Evolutionary conservation across 2,888 invertebrate genomes (phyloP).

Genomic region (Cancer borealis): DNA sequence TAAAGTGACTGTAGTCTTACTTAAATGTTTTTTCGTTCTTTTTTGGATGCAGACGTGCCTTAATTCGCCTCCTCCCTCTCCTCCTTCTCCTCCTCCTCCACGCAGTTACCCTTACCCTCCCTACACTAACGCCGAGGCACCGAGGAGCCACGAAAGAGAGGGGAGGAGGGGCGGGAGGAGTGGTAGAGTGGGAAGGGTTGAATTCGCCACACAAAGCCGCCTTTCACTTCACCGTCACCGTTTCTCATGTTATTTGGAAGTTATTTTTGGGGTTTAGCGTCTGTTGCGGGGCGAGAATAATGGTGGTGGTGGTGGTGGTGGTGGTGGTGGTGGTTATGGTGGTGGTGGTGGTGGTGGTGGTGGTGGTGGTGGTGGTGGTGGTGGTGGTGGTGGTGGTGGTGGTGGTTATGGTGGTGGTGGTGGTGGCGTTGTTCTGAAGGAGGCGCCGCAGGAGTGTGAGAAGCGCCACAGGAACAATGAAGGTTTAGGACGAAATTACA

Average conservation of each 20-base stretch:
- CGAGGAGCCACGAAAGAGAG: background rate
- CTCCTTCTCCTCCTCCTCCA: background rate
- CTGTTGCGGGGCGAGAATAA: background rate
- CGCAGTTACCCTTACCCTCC: background rate
- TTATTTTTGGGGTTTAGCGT: background rate
- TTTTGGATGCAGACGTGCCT: background rate
- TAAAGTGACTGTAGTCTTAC: background rate
- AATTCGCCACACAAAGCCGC: conserved; percentile 26
- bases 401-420: background rate
- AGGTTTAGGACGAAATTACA: conserved; percentile 9
- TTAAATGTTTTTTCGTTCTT: background rate
- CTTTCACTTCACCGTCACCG: conserved; percentile 16
- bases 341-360: background rate
- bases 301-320: background rate
- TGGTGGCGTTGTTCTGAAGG: background rate
- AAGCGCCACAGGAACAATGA: conserved; percentile 24
- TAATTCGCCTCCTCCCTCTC: conserved; percentile 11
- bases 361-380: background rate
- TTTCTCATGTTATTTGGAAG: conserved; percentile 16
- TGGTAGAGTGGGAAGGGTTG: background rate
- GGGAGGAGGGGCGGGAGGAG: background rate
- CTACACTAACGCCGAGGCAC: background rate
- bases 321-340: background rate
- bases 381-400: background rate
- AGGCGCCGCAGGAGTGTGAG: background rate